Percentiles rank a stretch among this genome's conserved stretches.
phyloP scores from a whole-genome alignment of 2,797 vertebrate species.

The Lithobates sylvaticus region DNA sequence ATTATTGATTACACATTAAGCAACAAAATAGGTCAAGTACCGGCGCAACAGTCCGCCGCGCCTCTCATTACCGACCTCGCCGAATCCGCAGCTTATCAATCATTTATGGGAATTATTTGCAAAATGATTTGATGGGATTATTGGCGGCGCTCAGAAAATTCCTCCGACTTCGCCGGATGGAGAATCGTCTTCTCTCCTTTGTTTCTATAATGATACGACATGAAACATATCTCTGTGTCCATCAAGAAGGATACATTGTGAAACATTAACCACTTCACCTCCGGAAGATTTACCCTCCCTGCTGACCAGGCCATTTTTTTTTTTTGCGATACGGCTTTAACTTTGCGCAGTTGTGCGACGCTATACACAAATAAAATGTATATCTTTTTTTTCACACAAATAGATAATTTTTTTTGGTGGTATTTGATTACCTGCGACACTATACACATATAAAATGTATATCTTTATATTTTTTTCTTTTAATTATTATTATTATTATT shows the following conservation, averaged over 20 bases:
- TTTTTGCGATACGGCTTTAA: no score
- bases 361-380: no score
- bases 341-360: no score
- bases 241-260: not conserved
- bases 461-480: no score
- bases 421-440: no score
- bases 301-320: no score
- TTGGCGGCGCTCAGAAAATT: conserved; percentile 7
- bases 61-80: conserved; percentile 41
- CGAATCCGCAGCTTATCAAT: conserved; percentile 48
- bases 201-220: not conserved
- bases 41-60: conserved; percentile 4
- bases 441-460: no score
- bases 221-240: not conserved
- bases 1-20: conserved; percentile 59
- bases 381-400: no score
- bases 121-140: conserved; percentile 31
- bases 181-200: not conserved
- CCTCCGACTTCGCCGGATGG: not conserved
- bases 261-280: no score
- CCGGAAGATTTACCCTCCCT: no score
- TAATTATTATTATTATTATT: no score
- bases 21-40: conserved; percentile 53
- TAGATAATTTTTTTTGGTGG: no score
- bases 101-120: conserved; percentile 46